Evolutionary conservation across 2,888 invertebrate genomes (phyloP).

Genomic region (Limnephilus lunatus): DNA sequence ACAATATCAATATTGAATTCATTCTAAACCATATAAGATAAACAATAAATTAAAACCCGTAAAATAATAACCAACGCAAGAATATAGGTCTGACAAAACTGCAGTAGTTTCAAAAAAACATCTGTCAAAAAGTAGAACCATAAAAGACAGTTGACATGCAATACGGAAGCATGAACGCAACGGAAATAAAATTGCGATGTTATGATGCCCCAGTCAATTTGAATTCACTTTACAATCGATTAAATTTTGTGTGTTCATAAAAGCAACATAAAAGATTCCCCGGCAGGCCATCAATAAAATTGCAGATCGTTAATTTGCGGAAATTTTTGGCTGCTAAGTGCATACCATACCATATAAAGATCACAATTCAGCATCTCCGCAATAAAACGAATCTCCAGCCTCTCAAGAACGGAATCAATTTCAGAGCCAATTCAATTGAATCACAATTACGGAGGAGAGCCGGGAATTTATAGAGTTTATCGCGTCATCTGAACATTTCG

Average conservation of each 20-base stretch:
- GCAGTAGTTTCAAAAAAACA: not conserved
- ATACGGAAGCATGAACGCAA: not conserved
- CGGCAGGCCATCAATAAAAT: not conserved
- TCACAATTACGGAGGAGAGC: slow-evolving; percentile 52
- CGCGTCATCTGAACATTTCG: slow-evolving; percentile 63
- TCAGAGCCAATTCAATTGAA: slow-evolving; percentile 58
- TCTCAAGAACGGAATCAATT: slow-evolving; percentile 45
- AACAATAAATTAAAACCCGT: not conserved
- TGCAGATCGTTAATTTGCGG: slow-evolving; percentile 31
- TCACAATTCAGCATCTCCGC: slow-evolving; percentile 18
- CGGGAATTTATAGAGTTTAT: slow-evolving; percentile 62
- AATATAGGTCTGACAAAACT: not conserved
- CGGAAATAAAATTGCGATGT: not conserved
- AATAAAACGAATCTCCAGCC: slow-evolving; percentile 40
- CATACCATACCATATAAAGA: slow-evolving; percentile 19
- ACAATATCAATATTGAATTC: no score
- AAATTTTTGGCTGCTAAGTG: not conserved
- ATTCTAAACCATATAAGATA: no score
- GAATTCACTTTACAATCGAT: not conserved
- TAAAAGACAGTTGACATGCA: not conserved
- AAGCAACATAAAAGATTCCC: not conserved
- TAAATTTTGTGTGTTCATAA: slow-evolving; percentile 2
- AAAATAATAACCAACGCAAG: not conserved
- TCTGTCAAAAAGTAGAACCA: not conserved
- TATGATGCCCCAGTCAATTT: not conserved